Conservation (phyloP, 2,797 vertebrate species). For the Etheostoma perlongum region DNA sequence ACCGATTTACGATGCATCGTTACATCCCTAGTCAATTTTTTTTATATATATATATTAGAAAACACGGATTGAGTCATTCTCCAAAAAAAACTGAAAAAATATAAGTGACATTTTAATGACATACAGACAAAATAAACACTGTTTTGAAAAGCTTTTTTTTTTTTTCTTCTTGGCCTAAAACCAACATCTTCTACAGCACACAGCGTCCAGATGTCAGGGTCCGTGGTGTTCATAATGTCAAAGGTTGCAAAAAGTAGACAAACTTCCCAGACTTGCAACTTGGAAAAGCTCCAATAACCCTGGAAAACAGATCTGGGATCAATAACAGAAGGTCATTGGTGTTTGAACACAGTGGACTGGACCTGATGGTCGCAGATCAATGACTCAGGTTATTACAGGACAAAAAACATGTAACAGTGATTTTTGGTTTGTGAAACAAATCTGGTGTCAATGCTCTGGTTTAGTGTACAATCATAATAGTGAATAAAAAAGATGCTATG, state of each 20-base stretch:
- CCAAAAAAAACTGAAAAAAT: too few relatives aligned
- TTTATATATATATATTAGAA: neutral
- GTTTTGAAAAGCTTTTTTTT: neutral
- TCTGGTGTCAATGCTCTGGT: neutral
- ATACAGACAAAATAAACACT: neutral
- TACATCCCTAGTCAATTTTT: too few relatives aligned
- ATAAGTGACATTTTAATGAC: neutral
- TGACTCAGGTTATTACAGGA: constrained; percentile 22
- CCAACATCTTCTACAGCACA: neutral
- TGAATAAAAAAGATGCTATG: too few relatives aligned
- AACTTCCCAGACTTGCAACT: neutral
- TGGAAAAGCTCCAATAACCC: neutral
- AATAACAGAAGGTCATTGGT: constrained; percentile 1
- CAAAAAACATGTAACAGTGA: neutral
- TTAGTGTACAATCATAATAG: too few relatives aligned
- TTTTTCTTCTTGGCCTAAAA: neutral
- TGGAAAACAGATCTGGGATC: constrained; percentile 9
- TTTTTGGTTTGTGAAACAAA: too few relatives aligned
- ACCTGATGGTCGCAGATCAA: neutral
- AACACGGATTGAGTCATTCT: neutral
- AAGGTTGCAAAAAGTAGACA: neutral
- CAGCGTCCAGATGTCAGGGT: neutral
- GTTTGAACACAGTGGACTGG: neutral
- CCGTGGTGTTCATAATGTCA: neutral
- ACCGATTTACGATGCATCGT: too few relatives aligned